Base-by-base conservation (phyloP, 2,113 vertebrate genomes). In the Ammodytes marinus region DNA sequence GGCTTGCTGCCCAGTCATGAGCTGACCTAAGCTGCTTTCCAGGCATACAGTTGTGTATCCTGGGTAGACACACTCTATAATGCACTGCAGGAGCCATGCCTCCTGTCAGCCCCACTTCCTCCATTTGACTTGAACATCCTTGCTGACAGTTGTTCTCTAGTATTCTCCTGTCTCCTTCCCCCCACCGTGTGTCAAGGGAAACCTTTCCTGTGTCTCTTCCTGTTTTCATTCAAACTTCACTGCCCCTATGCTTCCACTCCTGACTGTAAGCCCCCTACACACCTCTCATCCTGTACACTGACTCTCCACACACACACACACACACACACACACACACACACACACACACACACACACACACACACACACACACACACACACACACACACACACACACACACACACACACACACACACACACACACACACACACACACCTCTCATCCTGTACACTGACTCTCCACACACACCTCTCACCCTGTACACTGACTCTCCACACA, bases 11-110 rank as follows among this genome's bases (percentile, higher is more conserved):
- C 37, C 65, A 84, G 76, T 87, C 82, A 74, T 71, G 81, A 81
- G 85, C 86, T 70, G 87, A 87, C 83, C 83, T 91, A 78, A 88
- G 88, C 83, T 78, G 64, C 68, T 90, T 89, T 92, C 86, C 69
- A 69, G 74, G 68, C 69, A 13, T 15, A 9, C 64, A 47, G 6
- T 52, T 67, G 46, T 53, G 40, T 57, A 14, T n/a, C 69, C 19
- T 66, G n/a, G 2, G 49, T 65, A 64, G 37, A 77, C 72, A 67
- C 53, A 54, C 59, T 59, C 17, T 5, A 35, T 67, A 80, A 77
- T 74, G 59, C 35, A 15, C 53, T 69, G 68, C 70, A 84, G 82
- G 69, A 85, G 50, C 64, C 77, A 47, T 72, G 68, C 70, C 52
- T 82, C 72, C 46, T 74, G 77, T 76, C 64, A n/a, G 54, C 60